Conservation (phyloP, 2,113 vertebrate genomes). For the Numida meleagris region DNA sequence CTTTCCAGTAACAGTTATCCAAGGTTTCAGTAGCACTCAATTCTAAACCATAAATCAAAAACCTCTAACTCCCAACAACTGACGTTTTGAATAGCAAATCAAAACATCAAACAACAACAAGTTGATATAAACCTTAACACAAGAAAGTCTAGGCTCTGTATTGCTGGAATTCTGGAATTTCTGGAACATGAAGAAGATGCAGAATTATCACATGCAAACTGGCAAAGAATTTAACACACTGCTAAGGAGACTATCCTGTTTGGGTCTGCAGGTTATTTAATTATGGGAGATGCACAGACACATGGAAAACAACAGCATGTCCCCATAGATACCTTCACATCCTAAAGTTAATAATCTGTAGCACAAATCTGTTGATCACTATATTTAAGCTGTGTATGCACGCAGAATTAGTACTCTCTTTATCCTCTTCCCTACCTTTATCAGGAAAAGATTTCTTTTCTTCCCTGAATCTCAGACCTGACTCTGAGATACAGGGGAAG, state of each 20-base stretch:
- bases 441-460: neutral
- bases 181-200: neutral
- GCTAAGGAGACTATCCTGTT: neutral
- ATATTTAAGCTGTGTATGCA: neutral
- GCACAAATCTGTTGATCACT: too few relatives aligned
- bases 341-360: neutral
- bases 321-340: neutral
- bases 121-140: neutral
- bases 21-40: neutral
- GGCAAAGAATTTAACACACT: neutral
- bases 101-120: neutral
- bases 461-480: neutral
- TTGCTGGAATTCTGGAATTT: neutral
- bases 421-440: neutral
- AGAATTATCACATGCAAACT: neutral
- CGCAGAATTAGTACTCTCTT: accelerated
- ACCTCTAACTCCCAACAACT: neutral
- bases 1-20: neutral
- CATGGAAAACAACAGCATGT: neutral
- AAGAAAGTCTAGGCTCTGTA: neutral
- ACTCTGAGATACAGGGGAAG: neutral
- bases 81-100: neutral
- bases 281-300: neutral
- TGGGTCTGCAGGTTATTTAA: neutral
- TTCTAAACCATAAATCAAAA: neutral